phyloP scores from a whole-genome alignment of 2,113 vertebrate species.

The Lutjanus erythropterus region DNA sequence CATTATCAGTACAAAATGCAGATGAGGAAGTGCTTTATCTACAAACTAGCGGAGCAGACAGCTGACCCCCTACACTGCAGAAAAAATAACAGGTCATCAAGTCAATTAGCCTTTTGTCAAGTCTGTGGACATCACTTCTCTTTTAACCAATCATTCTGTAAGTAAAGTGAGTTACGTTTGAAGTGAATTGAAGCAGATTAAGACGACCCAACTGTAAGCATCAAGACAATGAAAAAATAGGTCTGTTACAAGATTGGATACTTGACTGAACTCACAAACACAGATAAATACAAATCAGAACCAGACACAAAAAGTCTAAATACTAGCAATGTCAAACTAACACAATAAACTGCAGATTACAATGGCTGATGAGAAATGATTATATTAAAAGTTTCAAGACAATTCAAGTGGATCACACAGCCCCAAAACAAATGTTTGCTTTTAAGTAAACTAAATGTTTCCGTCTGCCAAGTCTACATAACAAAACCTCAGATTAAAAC shows the following conservation, averaged over 20 bases:
- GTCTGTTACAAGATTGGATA: too few species aligned
- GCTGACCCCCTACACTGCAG: background rate
- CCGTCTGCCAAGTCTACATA: background rate
- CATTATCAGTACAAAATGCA: conserved; percentile 27
- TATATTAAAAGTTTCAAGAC: background rate
- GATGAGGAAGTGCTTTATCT: conserved; percentile 41
- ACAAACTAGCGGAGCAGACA: background rate
- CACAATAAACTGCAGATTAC: background rate
- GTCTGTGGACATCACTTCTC: conserved; percentile 6
- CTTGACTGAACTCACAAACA: too few species aligned
- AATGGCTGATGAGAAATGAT: background rate
- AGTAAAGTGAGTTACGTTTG: background rate
- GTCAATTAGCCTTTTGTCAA: conserved; percentile 38
- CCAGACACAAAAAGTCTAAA: background rate
- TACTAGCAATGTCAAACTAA: background rate
- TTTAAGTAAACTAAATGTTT: background rate
- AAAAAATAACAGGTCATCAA: conserved; percentile 27
- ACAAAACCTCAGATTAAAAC: background rate
- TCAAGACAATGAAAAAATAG: too few species aligned
- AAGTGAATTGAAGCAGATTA: too few species aligned
- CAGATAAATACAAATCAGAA: conserved; percentile 14
- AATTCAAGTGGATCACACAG: background rate
- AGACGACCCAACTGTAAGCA: too few species aligned
- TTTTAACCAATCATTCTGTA: background rate
- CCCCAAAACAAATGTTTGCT: background rate